Base-by-base conservation (phyloP, 2,113 vertebrate species). In the Ictalurus furcatus region DNA sequence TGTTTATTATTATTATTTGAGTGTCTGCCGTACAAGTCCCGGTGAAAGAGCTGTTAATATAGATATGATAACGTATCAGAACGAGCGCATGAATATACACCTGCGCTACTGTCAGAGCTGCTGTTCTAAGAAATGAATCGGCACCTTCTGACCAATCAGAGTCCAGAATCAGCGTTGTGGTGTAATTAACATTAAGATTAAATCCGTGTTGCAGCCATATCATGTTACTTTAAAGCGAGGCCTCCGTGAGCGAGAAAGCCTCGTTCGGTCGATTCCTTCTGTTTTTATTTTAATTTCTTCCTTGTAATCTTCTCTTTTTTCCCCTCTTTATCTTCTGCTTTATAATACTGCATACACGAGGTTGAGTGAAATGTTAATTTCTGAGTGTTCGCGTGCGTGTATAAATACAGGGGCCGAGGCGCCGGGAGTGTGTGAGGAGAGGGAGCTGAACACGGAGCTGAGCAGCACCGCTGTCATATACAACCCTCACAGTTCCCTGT, bases 401-500 rank as follows among this genome's bases (percentile, higher is more conserved):
- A 84, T 25, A 1, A 23, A 48, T 34, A 40, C 84, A 99, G 98
- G 98, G 88, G 95, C 97, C 0, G 98, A 99, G 91, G 97, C 96
- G 28, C 98, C 98, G 30, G 97, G 97, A 28, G 95, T 98, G 90
- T 96, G 96, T 0, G 98, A 99, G 94, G 98, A 99, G 92, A 96
- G 98, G 87, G 97, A 98, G 83, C 97, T 97, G 87, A 94, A 96
- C 88, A 92, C 96, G 0, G 98, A 99, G 94, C 97, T 95, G 74
- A 95, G 95, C 1, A 95, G 95, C 8, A 93, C 97, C 48, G 95
- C 97, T 0, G n/a, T 98, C 89, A 93, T 99, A 93, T 98, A 96
- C 92, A 99, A 99, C 89, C 98, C 98, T 7, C 95, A 97, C 90
- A 96, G 96, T 6, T 95, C 98, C 19, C 96, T 99, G 85, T 99